Base-by-base conservation (phyloP, 1,140 invertebrate species). In the Odontomachus brunneus region DNA sequence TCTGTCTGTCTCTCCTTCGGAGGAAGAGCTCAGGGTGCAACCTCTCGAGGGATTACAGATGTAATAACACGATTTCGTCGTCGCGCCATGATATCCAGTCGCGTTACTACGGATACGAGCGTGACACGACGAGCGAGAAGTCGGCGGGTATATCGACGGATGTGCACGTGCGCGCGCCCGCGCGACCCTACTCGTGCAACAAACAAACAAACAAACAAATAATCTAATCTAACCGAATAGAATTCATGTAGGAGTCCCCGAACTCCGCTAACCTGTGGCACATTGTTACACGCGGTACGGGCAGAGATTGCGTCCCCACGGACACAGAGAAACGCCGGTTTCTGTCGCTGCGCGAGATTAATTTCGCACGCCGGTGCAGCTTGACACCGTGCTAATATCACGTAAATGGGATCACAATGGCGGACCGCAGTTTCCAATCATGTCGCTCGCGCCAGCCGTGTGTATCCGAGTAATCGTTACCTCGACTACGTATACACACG, bases 341-440 rank as follows among this genome's bases (percentile, higher is more conserved):
- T 83, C 88, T 84, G 89, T 87, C 85, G 84, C 67, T 67, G 80
- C 73, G 85, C 83, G 84, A 91, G 91, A 92, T 92, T 92, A 92
- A 92, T 92, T 92, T 92, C 89, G 91, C 89, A 90, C 89, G 86
- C 86, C 88, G 90, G 84, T 90, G 83, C 86, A 88, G 90, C 87
- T 85, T 90, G 90, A 92, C 89, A 91, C 88, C 89, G 86, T 85
- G 91, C 92, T 92, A 92, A 92, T 92, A 90, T 90, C 91, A 90
- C 91, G 90, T 92, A 92, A 92, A 92, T 92, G 89, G 91, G 91
- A 92, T 92, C 89, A 92, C 92, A 92, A 92, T 92, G 90, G 90
- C 90, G 89, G 89, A 91, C 91, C 91, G 90, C 91, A 90, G 91
- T 92, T 92, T 92, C 91, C 91, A 92, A 92, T 92, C 91, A 91